Evolutionary conservation across 2,113 vertebrate species (phyloP).

Genomic region (Perca flavescens): DNA sequence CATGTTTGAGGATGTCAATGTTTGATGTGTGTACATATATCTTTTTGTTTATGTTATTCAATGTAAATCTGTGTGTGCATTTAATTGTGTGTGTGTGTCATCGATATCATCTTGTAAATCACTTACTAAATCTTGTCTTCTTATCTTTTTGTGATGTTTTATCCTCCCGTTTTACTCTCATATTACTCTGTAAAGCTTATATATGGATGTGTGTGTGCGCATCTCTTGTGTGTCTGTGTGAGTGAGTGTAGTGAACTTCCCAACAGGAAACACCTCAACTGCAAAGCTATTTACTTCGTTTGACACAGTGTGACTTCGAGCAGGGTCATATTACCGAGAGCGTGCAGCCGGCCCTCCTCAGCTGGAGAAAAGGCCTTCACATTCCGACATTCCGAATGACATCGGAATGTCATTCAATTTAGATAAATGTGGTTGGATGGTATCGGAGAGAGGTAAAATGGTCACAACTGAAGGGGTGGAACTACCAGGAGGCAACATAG

Average conservation of each 20-base stretch:
- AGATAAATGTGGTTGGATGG: too few relatives aligned
- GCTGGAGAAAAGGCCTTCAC: constrained; percentile 31
- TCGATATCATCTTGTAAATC: background rate
- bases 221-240: background rate
- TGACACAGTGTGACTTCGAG: constrained; percentile 68
- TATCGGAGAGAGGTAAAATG: too few relatives aligned
- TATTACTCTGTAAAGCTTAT: background rate
- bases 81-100: background rate
- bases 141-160: background rate
- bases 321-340: constrained; percentile 73
- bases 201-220: background rate
- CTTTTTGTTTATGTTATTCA: background rate
- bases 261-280: constrained; percentile 80
- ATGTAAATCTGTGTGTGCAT: background rate
- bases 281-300: constrained; percentile 72
- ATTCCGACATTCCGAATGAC: too few relatives aligned
- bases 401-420: too few relatives aligned
- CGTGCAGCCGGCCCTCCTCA: constrained; percentile 48
- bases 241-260: constrained; percentile 40
- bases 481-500: too few relatives aligned
- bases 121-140: background rate
- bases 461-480: too few relatives aligned
- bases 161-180: background rate
- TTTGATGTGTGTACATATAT: constrained; percentile 25
- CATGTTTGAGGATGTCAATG: constrained; percentile 52